Conservation (phyloP, 2,113 vertebrate species). For the Peromyscus californicus region DNA sequence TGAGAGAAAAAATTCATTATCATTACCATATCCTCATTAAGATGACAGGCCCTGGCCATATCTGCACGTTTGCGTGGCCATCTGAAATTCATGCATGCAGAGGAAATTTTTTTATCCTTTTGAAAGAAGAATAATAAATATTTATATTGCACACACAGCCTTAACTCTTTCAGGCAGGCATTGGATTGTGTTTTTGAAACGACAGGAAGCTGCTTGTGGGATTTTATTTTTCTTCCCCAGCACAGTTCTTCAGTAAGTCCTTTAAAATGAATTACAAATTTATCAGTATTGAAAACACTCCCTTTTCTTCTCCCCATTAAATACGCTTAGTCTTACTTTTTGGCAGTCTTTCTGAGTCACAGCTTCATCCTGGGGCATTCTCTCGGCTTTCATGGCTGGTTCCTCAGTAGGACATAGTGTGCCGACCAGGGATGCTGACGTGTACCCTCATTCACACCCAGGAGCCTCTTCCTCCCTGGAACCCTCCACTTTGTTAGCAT, state of each 20-base stretch:
- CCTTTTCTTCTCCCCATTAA: not conserved
- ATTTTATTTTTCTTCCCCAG: not conserved
- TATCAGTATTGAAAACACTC: conserved; percentile 41
- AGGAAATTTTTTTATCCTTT: conserved; percentile 85
- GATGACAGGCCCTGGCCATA: conserved; percentile 73
- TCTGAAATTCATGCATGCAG: conserved; percentile 85
- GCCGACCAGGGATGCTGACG: not conserved
- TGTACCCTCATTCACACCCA: not conserved
- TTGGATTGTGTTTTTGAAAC: conserved; percentile 74
- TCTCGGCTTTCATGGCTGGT: not conserved
- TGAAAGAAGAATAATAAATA: conserved; percentile 86
- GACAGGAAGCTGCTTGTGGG: conserved; percentile 54
- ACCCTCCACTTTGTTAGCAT: not conserved
- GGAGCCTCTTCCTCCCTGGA: not conserved
- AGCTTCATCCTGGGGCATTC: not conserved
- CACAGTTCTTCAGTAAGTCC: conserved; percentile 56
- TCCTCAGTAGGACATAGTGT: not conserved
- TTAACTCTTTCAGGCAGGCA: conserved; percentile 80
- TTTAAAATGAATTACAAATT: conserved; percentile 54
- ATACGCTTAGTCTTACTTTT: conserved; percentile 37
- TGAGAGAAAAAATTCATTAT: conserved; percentile 71
- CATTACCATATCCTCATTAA: conserved; percentile 84
- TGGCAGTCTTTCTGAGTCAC: conserved; percentile 43
- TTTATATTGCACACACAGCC: conserved; percentile 85
- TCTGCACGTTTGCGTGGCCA: conserved; percentile 84